Percentiles rank a stretch among this genome's conserved stretches.
These are phyloP conservation scores for Pangasius mekongensis DNA, from an alignment of 2,797 vertebrate genomes.

Conservation along the genomic window DNA sequence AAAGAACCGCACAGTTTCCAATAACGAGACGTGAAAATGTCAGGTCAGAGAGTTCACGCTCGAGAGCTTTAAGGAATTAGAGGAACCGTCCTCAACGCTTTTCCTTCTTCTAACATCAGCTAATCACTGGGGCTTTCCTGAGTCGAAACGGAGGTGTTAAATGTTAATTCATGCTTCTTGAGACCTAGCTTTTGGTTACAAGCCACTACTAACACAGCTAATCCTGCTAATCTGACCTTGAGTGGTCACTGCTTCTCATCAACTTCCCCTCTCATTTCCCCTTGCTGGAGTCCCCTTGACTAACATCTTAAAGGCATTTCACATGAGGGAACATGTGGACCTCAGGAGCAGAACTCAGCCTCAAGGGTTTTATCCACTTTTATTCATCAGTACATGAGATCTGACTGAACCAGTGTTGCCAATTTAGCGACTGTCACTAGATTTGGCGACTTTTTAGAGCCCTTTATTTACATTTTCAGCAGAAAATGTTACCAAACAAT, in stretches of 20 bases:
- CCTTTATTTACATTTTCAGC: neutral
- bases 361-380: neutral
- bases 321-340: neutral
- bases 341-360: neutral
- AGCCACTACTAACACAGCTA: constrained; percentile 3
- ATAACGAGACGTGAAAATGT: constrained; percentile 17
- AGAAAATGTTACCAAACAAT: neutral
- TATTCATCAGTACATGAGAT: neutral
- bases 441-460: neutral
- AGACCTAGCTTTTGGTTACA: neutral
- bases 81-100: neutral
- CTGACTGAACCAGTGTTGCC: neutral
- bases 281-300: neutral
- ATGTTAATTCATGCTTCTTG: constrained; percentile 6
- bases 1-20: neutral
- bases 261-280: neutral
- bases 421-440: neutral
- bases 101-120: neutral
- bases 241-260: neutral
- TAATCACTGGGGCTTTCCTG: constrained; percentile 6
- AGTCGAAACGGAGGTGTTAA: neutral
- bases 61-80: constrained; percentile 18
- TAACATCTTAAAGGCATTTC: neutral
- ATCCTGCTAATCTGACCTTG: constrained; percentile 7
- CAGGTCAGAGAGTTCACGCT: neutral